Evolutionary conservation across 2,113 vertebrate species (phyloP), one percentile per base, ranked within the genome.

Genomic region (Macrotus californicus): DNA sequence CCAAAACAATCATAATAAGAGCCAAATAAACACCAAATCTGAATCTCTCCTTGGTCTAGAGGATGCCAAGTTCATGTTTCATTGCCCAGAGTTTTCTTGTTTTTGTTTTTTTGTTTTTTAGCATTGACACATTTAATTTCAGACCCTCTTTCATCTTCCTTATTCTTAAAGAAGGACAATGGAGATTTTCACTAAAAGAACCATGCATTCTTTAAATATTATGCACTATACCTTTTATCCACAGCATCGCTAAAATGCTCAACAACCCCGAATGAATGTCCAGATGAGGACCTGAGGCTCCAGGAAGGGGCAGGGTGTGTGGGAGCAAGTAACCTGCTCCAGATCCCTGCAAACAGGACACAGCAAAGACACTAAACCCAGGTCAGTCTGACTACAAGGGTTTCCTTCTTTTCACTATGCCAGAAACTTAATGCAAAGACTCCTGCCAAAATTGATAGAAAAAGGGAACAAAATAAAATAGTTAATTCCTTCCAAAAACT

Each of bases 1-100:
- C 92, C 96, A 96, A 96, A 97, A 93, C 52, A 83, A 94, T 92
- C 96, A 94, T 15, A 91, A 6, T 81, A 91, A 79, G 67, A 83
- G 93, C 69, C 92, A 94, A 94, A 96, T 72, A 89, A 95, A 96
- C 79, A 95, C 70, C 93, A 70, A 80, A 88, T 86, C 69, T 76
- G n/a, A 96, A 59, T 22, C 73, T 85, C 54, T 86, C 80, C 54
- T 89, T 94, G 34, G 83, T 34, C 5, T 26, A 90, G 29, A 86
- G n/a, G 43, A 41, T 91, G 94, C 85, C 92, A 97, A 94, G 69
- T 43, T 94, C 77, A 93, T 83, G 31, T 56, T 94, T 72, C 66
- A 61, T 15, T 80, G 43, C 86, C 90, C 59, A 36, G 66, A 56
- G 29, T 46, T 43, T 88, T 87, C 19, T 77, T 21, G 31, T n/a